phyloP scores from a whole-genome alignment of 2,797 vertebrate species.

The Prunella strophiata region DNA sequence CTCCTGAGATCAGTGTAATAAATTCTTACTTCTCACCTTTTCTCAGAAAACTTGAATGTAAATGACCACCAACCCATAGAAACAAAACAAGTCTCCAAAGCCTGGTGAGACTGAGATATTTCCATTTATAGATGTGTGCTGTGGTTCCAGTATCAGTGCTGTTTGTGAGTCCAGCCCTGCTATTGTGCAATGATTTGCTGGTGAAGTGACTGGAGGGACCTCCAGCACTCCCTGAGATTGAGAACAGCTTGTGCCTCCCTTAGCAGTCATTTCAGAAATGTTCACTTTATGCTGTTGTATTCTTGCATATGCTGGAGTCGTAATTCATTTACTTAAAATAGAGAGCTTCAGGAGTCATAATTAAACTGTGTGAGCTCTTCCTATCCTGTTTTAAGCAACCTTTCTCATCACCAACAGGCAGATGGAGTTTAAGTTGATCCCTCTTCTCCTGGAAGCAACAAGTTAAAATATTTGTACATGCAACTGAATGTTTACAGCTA shows the following conservation, averaged over 20 bases:
- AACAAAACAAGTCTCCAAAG: not conserved
- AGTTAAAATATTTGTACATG: conserved; percentile 34
- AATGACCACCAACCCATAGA: not conserved
- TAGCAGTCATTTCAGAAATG: not conserved
- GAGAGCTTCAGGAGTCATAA: not conserved
- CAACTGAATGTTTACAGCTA: not conserved
- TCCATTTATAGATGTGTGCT: not conserved
- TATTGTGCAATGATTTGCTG: not conserved
- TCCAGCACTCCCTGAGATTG: not conserved
- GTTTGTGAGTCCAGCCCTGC: not conserved
- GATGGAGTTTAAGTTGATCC: conserved; percentile 33
- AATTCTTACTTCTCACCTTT: not conserved
- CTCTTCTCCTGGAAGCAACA: conserved; percentile 13
- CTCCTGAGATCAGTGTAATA: not conserved
- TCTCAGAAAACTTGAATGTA: not conserved
- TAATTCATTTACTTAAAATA: conserved; percentile 42
- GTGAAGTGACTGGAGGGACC: not conserved
- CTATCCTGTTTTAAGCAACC: not conserved
- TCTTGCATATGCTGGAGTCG: not conserved
- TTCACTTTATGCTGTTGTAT: conserved; percentile 12
- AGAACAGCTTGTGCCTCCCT: not conserved
- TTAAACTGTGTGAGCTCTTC: not conserved
- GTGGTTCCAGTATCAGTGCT: not conserved
- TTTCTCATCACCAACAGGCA: conserved; percentile 12
- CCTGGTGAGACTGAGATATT: not conserved